Evolutionary conservation across 2,797 vertebrate genomes (phyloP).

Genomic region (Dryobates pubescens): DNA sequence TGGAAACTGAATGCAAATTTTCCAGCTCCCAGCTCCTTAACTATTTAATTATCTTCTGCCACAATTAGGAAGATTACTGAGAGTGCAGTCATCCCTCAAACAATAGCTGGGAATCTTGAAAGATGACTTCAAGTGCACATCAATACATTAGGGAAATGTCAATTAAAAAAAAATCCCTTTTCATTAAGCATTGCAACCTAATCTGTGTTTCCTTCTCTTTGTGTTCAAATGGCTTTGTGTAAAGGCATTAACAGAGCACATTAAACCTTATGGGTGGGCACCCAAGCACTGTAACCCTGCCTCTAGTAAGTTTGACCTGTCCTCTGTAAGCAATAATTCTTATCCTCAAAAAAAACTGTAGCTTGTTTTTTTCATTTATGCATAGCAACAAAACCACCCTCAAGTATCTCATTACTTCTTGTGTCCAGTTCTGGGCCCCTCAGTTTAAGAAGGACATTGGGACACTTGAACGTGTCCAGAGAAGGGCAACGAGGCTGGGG

Average conservation of each 20-base stretch:
- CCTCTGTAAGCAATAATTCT: not conserved
- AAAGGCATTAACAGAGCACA: not conserved
- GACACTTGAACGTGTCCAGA: too few relatives aligned
- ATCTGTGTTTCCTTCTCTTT: not conserved
- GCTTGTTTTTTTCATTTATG: not conserved
- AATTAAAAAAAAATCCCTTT: not conserved
- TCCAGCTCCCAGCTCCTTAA: not conserved
- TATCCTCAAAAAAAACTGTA: not conserved
- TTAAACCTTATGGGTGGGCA: not conserved
- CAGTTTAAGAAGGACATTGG: too few relatives aligned
- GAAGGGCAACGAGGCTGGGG: too few relatives aligned
- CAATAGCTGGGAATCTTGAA: not conserved
- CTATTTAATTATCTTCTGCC: conserved; percentile 8
- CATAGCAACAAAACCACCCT: not conserved
- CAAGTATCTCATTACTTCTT: not conserved
- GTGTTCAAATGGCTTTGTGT: not conserved
- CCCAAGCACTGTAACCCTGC: not conserved
- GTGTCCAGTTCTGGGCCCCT: too few relatives aligned
- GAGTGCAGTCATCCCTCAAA: not conserved
- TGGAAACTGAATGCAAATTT: conserved; percentile 22
- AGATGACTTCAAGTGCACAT: not conserved
- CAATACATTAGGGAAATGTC: not conserved
- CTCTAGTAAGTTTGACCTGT: not conserved
- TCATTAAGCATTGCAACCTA: not conserved
- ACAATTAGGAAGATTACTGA: not conserved